Evolutionary conservation across 2,797 vertebrate genomes (phyloP).

Genomic region (Betta splendens): DNA sequence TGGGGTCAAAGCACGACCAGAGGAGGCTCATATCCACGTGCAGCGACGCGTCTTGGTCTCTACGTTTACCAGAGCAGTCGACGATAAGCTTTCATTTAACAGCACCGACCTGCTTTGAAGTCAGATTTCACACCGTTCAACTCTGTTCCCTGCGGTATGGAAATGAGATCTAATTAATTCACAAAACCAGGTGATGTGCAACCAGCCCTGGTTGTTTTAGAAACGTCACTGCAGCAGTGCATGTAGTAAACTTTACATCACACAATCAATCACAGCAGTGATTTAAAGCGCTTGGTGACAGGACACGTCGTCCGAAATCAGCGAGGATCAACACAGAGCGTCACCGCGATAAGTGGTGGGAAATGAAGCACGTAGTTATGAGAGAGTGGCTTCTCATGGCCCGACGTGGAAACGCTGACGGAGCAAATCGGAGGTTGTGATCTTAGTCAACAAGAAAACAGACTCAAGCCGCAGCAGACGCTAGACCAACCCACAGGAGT

Average conservation of each 20-base stretch:
- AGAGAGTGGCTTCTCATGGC: not conserved
- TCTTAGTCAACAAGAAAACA: not conserved
- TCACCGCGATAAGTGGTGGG: conserved; percentile 39
- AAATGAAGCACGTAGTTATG: conserved; percentile 39
- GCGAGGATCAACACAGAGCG: conserved; percentile 50
- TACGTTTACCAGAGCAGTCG: conserved; percentile 5
- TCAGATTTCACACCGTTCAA: conserved; percentile 21
- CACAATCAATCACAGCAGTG: conserved; percentile 32
- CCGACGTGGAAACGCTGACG: not conserved
- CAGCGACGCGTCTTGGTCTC: not conserved
- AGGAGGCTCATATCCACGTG: conserved; percentile 30
- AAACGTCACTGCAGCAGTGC: not conserved
- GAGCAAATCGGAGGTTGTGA: not conserved
- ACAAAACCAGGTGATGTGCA: conserved; percentile 8
- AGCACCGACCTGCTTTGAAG: conserved; percentile 30
- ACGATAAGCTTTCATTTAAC: conserved; percentile 19
- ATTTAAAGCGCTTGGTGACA: conserved; percentile 32
- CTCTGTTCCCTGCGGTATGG: conserved; percentile 8
- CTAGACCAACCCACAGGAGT: not conserved
- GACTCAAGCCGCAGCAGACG: not conserved
- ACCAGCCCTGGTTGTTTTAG: not conserved
- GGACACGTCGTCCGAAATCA: conserved; percentile 44
- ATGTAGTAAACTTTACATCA: conserved; percentile 4
- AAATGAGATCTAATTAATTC: conserved; percentile 29
- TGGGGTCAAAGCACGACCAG: not conserved